Evolutionary conservation across 2,888 invertebrate genomes (phyloP), one percentile per base, ranked within the genome.

Genomic region (Eristalis pertinax): DNA sequence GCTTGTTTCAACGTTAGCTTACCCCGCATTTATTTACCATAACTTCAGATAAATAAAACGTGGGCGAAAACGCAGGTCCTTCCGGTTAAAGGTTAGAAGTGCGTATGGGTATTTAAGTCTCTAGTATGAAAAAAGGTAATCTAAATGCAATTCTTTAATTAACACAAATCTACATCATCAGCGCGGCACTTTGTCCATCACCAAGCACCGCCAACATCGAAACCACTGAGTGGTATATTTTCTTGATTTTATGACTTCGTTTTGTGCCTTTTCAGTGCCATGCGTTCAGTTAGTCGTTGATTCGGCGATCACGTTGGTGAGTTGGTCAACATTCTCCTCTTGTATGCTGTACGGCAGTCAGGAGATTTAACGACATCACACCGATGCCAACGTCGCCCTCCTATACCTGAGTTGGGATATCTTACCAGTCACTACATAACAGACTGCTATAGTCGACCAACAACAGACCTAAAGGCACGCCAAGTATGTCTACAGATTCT

Each of bases 401-500:
- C 38, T 7, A n/a, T 32, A 26, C 72, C 60, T 29, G 19, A 19
- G 19, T 50, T 50, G 50, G 19, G 50, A 50, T 50, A 68, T 74
- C 58, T 3, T 50, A n/a, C 64, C 43, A 60, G 10, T 60, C 58
- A 32, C 64, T 50, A 64, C 63, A 24, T n/a, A 43, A 56, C 50
- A 75, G 43, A 58, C 75, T 63, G 24, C 29, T 24, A 56, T 2
- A 56, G 26, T 60, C 60, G 26, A 60, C 26, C 41, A 38, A 38
- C 19, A 50, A 75, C 75, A 81, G 68, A 70, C 65, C 32, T 32
- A 65, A 74, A 83, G 83, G 86, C 68, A 86, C 78, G 86, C 70
- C 78, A 83, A 86, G 83, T 78, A 86, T 86, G 83, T 70, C 70
- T 78, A 41, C 56, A 73, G 65, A 78, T 86, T 86, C 86, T 86